phyloP scores from a whole-genome alignment of 1,140 invertebrate species.

The Capitella teleta region DNA sequence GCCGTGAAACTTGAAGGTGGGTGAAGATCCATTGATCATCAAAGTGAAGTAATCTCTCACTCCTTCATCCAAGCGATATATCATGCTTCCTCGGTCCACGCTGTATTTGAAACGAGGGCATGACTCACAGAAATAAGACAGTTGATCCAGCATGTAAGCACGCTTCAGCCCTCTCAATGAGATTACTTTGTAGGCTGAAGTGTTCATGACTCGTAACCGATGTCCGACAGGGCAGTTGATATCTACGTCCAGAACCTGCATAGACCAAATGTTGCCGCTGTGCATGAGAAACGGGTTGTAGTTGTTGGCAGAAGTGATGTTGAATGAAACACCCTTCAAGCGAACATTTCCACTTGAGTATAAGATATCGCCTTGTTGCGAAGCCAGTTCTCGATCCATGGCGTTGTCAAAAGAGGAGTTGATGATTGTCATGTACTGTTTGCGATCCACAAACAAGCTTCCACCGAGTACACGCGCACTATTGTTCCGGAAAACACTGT shows the following conservation, averaged over 20 bases:
- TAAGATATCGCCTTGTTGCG: conserved; percentile 7
- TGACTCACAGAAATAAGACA: conserved; percentile 11
- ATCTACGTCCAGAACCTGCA: not conserved
- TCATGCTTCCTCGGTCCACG: not conserved
- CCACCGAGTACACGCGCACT: conserved; percentile 4
- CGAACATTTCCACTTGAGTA: conserved; percentile 4
- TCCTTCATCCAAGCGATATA: not conserved
- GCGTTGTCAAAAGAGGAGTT: not conserved
- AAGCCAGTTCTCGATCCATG: not conserved
- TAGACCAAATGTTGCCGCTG: conserved; percentile 6
- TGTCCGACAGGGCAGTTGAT: conserved; percentile 5
- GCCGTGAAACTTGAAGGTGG: not conserved
- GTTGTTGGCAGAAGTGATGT: not conserved
- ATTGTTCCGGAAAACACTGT: conserved; percentile 5
- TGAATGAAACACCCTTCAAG: conserved; percentile 1
- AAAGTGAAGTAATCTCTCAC: conserved; percentile 7
- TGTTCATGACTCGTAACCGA: conserved; percentile 6
- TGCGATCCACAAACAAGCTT: conserved; percentile 6
- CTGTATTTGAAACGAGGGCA: conserved; percentile 8
- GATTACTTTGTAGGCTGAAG: not conserved
- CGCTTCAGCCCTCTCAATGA: not conserved
- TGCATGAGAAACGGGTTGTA: conserved; percentile 4
- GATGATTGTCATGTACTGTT: not conserved
- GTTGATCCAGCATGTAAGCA: conserved; percentile 6
- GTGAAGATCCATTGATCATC: conserved; percentile 5